phyloP scores from a whole-genome alignment of 2,113 vertebrate genomes.

The Leptosomus discolor region DNA sequence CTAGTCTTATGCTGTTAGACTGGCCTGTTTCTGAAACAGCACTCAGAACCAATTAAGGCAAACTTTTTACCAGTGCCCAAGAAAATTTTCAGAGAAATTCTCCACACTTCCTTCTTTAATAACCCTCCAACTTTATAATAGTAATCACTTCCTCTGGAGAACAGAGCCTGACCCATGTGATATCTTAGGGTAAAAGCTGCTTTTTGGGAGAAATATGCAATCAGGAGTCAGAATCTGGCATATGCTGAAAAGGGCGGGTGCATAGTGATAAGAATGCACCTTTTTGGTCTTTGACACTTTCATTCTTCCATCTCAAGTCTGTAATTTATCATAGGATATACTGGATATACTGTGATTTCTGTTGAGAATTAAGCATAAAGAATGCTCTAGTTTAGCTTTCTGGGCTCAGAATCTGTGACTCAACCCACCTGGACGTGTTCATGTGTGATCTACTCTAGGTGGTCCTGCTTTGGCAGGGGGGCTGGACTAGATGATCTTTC shows the following conservation, averaged over 20 bases:
- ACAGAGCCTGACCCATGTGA: not conserved
- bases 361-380: not conserved
- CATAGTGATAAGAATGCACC: not conserved
- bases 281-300: not conserved
- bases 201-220: not conserved
- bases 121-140: not conserved
- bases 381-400: not conserved
- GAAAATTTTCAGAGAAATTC: not conserved
- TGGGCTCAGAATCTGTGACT: not conserved
- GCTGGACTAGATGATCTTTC: no score
- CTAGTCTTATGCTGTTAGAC: not conserved
- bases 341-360: not conserved
- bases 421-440: no score
- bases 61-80: not conserved
- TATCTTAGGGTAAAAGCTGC: not conserved
- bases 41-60: not conserved
- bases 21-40: not conserved
- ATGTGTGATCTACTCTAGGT: no score
- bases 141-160: not conserved
- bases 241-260: not conserved
- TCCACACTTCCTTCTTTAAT: not conserved
- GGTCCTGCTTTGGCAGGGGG: no score
- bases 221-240: not conserved
- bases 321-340: not conserved
- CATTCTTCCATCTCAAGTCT: not conserved